Conservation (phyloP, 2,797 vertebrate genomes). For the Nyctalus aviator region DNA sequence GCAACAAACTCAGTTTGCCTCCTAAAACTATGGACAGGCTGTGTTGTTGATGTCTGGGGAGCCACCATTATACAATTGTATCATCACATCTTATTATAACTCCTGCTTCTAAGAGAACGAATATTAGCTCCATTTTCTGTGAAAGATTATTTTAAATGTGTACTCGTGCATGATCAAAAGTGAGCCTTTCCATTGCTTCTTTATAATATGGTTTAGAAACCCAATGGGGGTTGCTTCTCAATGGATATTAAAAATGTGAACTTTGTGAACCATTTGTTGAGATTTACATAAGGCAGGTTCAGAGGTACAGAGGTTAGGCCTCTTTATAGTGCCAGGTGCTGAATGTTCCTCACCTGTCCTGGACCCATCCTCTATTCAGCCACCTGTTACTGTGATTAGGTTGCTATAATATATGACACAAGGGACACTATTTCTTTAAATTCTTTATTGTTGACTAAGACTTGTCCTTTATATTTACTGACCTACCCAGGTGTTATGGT, state of each 20-base stretch:
- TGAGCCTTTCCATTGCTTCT: constrained; percentile 33
- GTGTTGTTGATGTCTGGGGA: neutral
- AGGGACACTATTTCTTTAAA: neutral
- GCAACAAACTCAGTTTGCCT: neutral
- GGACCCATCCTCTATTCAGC: neutral
- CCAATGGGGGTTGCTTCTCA: neutral
- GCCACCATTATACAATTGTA: neutral
- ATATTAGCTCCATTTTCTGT: constrained; percentile 13
- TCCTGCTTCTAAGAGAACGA: neutral
- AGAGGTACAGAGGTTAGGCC: neutral
- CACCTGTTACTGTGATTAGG: neutral
- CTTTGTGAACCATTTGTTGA: neutral
- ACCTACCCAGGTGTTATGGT: neutral
- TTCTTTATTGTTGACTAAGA: neutral
- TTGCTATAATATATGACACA: neutral
- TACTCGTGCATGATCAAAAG: constrained; percentile 29
- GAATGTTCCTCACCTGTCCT: neutral
- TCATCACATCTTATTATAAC: constrained; percentile 20
- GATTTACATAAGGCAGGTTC: neutral
- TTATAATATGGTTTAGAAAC: neutral
- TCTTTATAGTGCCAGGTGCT: neutral
- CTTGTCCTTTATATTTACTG: neutral
- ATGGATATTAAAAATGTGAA: constrained; percentile 20
- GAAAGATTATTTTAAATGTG: constrained; percentile 55
- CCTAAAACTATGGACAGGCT: neutral